A percentile compares a stretch with the other conserved stretches of the same genome.
Conservation (phyloP, 2,888 invertebrate species). For the Lepidonotus clava region DNA sequence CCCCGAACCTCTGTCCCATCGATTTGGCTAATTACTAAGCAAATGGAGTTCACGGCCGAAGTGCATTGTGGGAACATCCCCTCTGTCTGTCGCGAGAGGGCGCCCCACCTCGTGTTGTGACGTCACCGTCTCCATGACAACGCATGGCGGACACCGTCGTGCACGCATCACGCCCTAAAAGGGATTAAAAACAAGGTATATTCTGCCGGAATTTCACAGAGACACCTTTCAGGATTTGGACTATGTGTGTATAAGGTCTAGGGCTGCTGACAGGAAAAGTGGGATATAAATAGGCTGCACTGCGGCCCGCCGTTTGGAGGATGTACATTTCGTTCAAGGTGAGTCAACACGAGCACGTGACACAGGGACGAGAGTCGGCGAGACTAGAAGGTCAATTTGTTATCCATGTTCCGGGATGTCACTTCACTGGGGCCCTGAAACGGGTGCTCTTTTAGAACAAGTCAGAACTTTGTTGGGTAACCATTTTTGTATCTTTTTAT, state of each 20-base stretch:
- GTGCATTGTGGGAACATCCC: conserved; percentile 11
- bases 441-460: too few species aligned
- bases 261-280: too few species aligned
- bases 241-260: too few species aligned
- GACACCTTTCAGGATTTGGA: too few species aligned
- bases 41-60: not conserved
- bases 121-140: not conserved
- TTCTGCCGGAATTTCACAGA: too few species aligned
- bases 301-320: not conserved
- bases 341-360: conserved; percentile 19
- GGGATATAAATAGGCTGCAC: not conserved
- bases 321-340: not conserved
- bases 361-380: not conserved
- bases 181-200: too few species aligned
- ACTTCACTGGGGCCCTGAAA: too few species aligned
- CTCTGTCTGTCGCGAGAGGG: not conserved
- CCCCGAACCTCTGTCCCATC: not conserved
- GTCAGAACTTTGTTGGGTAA: too few species aligned
- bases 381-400: not conserved
- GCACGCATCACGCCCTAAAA: too few species aligned
- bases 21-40: conserved; percentile 24
- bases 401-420: not conserved
- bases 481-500: too few species aligned
- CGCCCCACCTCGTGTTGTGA: not conserved
- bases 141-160: not conserved